Evolutionary conservation across 2,113 vertebrate species (phyloP).

Genomic region (Carassius carassius): DNA sequence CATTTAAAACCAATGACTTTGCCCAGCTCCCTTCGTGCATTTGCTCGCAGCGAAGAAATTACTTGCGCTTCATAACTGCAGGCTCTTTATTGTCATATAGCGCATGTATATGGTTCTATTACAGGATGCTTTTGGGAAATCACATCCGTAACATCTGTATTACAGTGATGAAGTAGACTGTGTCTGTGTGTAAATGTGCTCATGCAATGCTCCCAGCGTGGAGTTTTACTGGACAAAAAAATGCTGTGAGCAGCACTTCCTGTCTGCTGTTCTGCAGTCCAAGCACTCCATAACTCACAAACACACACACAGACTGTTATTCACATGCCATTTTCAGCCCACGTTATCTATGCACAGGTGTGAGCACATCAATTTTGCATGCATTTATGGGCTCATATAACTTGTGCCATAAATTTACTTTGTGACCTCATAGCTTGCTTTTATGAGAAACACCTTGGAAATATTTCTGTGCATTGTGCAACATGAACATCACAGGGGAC

Average conservation of each 20-base stretch:
- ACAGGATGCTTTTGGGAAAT: conserved; percentile 48
- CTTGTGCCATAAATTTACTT: not conserved
- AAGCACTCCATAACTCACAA: conserved; percentile 8
- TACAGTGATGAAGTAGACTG: conserved; percentile 45
- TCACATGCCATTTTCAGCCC: not conserved
- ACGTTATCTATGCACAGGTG: not conserved
- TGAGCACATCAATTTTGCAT: not conserved
- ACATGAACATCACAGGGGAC: not conserved
- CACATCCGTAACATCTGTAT: conserved; percentile 50
- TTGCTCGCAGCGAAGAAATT: not conserved
- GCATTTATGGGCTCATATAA: not conserved
- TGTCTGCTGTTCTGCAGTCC: conserved; percentile 25
- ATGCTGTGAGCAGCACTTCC: conserved; percentile 40
- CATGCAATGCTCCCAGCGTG: conserved; percentile 23
- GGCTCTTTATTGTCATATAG: conserved; percentile 36
- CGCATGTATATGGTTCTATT: conserved; percentile 37
- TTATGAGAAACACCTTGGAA: conserved; percentile 21
- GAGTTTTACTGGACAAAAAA: conserved; percentile 33
- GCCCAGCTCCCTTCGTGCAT: not conserved
- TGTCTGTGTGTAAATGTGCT: not conserved
- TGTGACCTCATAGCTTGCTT: conserved; percentile 6
- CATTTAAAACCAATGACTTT: conserved; percentile 48
- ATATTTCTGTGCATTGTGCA: not conserved
- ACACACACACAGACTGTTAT: too few relatives aligned
- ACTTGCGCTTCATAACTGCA: not conserved